A percentile compares a stretch with the other conserved stretches of the same genome.
Evolutionary conservation across 2,888 invertebrate species (phyloP).

Genomic region (Nomada goodeniana): DNA sequence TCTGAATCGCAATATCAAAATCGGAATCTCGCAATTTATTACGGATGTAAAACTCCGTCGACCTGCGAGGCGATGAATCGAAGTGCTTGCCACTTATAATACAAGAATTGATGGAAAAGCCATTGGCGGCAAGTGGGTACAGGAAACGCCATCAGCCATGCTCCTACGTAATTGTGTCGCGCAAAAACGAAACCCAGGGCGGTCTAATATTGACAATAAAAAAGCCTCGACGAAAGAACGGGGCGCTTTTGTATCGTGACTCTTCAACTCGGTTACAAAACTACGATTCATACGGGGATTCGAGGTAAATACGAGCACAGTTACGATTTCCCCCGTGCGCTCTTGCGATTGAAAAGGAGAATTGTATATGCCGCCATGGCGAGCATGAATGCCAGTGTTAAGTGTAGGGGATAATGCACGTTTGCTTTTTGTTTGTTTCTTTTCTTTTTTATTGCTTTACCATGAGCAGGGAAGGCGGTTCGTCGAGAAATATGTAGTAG

Average conservation of each 20-base stretch:
- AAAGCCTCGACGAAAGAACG: conserved; percentile 12
- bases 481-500: too few relatives aligned
- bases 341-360: conserved; percentile 40
- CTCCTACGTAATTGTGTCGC: neutral
- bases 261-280: conserved; percentile 5
- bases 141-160: neutral
- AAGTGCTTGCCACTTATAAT: conserved; percentile 2
- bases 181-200: conserved; percentile 4
- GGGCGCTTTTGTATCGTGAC: conserved; percentile 31
- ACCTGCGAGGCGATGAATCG: neutral
- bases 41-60: neutral
- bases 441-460: neutral
- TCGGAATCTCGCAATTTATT: neutral
- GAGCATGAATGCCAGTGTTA: conserved; percentile 41
- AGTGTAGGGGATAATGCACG: conserved; percentile 40
- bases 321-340: conserved; percentile 11
- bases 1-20: neutral
- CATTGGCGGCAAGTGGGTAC: conserved; percentile 1
- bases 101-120: conserved; percentile 10
- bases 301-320: conserved; percentile 43
- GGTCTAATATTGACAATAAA: conserved; percentile 43
- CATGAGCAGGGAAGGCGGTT: neutral
- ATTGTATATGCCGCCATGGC: conserved; percentile 29
- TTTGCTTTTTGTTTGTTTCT: neutral
- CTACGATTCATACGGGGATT: conserved; percentile 34